Evolutionary conservation across 2,888 invertebrate species (phyloP), one percentile per base, ranked within the genome.

Genomic region (Trissoscelio sp.): DNA sequence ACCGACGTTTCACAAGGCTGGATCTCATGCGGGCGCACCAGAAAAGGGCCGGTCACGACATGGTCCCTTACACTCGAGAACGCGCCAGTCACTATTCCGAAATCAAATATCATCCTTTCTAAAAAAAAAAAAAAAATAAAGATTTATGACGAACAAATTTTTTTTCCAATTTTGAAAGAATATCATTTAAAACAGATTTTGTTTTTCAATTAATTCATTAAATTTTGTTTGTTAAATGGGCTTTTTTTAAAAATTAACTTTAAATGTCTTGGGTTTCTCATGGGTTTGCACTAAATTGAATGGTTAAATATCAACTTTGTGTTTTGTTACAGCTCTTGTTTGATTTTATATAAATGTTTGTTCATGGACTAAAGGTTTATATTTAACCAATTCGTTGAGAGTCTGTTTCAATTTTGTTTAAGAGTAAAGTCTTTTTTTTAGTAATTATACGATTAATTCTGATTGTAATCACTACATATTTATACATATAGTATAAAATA

Each of bases 1-100:
- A 86, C 28, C 87, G 88, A 81, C 89, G 88, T 81, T 92, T 92
- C 83, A 89, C 90, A 34, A 89, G 92, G 69, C 84, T 90, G 86
- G 92, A 92, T 87, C 88, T 88, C 79, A 87, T 91, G 84, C 87
- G 91, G 42, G 77, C 77, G 1, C 86, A 86, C 44, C 88, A 86
- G 84, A 87, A 85, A 84, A 82, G 85, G 66, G 83, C 84, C 22
- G 86, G 86, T 58, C 87, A 87, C 48, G 83, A 79, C 58, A 12
- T 88, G 55, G 82, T 85, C 24, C 86, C 86, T 11, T 87, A 86
- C 62, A 81, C 82, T 31, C 72, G 88, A 37, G 85, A 79, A 37
- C 82, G 85, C 67, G 44, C 85, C 28, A 84, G 73, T 83, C 79
- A 74, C 55, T 66, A 55, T 70, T 34, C 53, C n/a, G 69, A 74